Base-by-base conservation (phyloP, 2,113 vertebrate genomes). In the Trogon melanurus region DNA sequence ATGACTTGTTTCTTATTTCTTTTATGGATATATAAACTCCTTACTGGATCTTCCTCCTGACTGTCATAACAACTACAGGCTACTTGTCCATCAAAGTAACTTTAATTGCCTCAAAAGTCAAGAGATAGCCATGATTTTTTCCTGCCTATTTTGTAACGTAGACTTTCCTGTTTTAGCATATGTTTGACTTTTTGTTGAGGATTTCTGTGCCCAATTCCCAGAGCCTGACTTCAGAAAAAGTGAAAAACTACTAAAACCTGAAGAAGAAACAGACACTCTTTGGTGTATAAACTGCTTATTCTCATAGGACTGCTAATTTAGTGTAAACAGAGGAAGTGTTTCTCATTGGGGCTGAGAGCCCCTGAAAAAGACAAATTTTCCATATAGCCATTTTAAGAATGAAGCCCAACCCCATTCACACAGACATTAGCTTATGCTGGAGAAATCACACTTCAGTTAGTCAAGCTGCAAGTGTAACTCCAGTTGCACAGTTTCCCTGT, bases 41-140 rank as follows among this genome's bases (percentile, higher is more conserved):
- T 76, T 51, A 56, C 41, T 67, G 44, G 41, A 45, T 91, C 73
- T 96, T 96, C 79, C 45, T 90, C 70, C 79, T 87, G 60, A 74
- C 79, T 93, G 61, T 48, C 34, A 16, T 44, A 94, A 91, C 47
- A 79, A 58, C 91, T 97, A 79, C 45, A 89, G 57, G 44, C 50
- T 79, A 88, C 89, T 93, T 96, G 95, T 96, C 79, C 89, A 93
- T 7, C 12, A 93, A 93, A 92, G 83, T 80, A 44, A 45, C 89
- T 97, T 96, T 93, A 97, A 96, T 97, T 97, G 88, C 76, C 44
- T 83, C 38, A 27, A 95, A 91, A 97, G 20, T 91, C 90, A 96
- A 92, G 41, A 48, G 44, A 91, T 48, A 96, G 73, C 56, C 64
- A 36, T 32, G 64, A 71, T 75, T 74, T 87, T 83, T 94, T 94